phyloP scores from a whole-genome alignment of 2,797 vertebrate genomes.

The Rhinogobio ventralis region DNA sequence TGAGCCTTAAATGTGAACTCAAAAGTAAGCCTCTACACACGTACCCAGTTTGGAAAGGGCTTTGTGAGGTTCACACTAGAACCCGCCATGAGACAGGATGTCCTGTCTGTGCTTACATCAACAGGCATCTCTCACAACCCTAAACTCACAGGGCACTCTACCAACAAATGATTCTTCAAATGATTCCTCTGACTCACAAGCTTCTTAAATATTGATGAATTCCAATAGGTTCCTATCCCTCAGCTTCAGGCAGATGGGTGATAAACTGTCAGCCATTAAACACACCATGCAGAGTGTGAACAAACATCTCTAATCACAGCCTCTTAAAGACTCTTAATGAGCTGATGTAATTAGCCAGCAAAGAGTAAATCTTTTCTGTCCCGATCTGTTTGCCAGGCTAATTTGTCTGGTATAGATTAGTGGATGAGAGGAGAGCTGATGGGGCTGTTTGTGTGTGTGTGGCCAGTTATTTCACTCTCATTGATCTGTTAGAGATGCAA shows the following conservation, averaged over 20 bases:
- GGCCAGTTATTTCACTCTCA: slow-evolving; percentile 52
- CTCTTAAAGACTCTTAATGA: slow-evolving; percentile 74
- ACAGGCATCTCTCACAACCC: slow-evolving; percentile 10
- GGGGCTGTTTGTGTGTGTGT: slow-evolving; percentile 47
- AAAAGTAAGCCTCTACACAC: not conserved
- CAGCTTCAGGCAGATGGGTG: slow-evolving; percentile 57
- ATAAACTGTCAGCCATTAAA: slow-evolving; percentile 68
- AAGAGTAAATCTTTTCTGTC: slow-evolving; percentile 79
- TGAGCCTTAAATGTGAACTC: slow-evolving; percentile 17
- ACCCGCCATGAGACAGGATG: not conserved
- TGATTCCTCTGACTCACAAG: slow-evolving; percentile 69
- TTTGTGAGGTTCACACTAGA: not conserved
- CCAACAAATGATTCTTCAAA: slow-evolving; percentile 49
- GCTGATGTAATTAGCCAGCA: slow-evolving; percentile 68
- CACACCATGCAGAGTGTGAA: slow-evolving; percentile 74
- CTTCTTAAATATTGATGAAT: slow-evolving; percentile 91
- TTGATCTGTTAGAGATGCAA: slow-evolving; percentile 47
- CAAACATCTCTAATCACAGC: slow-evolving; percentile 84
- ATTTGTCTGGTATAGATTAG: slow-evolving; percentile 73
- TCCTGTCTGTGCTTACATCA: not conserved
- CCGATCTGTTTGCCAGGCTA: slow-evolving; percentile 73
- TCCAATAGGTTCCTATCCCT: slow-evolving; percentile 78
- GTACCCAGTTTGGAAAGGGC: not conserved
- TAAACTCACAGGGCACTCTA: not conserved
- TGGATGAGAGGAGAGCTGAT: slow-evolving; percentile 64